These are phyloP conservation scores for Linyphia triangularis DNA, from an alignment of 2,888 invertebrate genomes.

Conservation along the genomic window DNA sequence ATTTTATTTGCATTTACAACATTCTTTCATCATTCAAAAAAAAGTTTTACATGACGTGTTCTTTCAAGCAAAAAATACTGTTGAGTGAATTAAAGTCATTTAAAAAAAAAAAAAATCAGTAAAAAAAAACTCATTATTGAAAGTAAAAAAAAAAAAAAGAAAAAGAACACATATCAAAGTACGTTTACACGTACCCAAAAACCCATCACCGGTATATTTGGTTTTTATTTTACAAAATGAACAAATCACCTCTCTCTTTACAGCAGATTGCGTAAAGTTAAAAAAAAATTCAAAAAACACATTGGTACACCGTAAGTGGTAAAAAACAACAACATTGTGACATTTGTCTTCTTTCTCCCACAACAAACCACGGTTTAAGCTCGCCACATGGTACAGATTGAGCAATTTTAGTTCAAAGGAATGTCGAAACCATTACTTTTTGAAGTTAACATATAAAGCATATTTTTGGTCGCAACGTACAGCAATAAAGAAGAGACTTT, in stretches of 20 bases:
- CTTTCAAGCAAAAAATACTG: slow-evolving; percentile 8
- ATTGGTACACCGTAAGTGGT: too few relatives aligned
- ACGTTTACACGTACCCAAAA: neutral
- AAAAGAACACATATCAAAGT: neutral
- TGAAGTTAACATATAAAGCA: neutral
- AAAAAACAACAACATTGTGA: neutral
- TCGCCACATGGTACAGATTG: slow-evolving; percentile 11
- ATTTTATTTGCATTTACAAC: slow-evolving; percentile 74
- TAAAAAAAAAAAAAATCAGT: slow-evolving; percentile 1
- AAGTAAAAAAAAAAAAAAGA: slow-evolving; percentile 15
- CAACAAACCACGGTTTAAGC: slow-evolving; percentile 13
- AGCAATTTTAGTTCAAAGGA: slow-evolving; percentile 8
- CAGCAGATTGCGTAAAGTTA: too few relatives aligned
- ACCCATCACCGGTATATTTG: slow-evolving; percentile 26
- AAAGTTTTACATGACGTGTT: slow-evolving; percentile 11
- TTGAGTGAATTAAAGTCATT: neutral
- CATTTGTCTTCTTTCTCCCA: neutral
- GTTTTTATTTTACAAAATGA: slow-evolving; percentile 39
- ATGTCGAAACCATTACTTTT: neutral
- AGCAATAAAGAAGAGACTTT: neutral
- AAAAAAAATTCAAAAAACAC: too few relatives aligned
- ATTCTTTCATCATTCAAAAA: slow-evolving; percentile 31
- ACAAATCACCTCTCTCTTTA: slow-evolving; percentile 14
- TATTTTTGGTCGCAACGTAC: neutral
- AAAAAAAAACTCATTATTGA: neutral